phyloP scores from a whole-genome alignment of 2,113 vertebrate species.

The Callorhinus ursinus region DNA sequence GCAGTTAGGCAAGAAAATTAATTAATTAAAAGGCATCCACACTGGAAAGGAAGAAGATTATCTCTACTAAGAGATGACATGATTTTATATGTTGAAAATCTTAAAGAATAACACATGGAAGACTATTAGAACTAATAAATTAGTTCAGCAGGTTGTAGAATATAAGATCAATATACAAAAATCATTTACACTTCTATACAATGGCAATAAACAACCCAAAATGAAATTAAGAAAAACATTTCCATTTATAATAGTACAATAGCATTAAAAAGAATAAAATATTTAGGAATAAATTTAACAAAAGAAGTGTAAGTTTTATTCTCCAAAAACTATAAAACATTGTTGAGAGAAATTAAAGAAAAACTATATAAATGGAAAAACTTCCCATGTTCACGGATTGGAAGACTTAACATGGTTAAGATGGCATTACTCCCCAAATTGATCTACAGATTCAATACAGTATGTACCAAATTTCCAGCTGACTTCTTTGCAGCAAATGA shows the following conservation, averaged over 20 bases:
- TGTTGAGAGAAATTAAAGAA: background rate
- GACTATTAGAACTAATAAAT: background rate
- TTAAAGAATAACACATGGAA: background rate
- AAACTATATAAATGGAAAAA: background rate
- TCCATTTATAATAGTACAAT: background rate
- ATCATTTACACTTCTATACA: background rate
- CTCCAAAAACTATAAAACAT: background rate
- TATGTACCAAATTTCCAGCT: background rate
- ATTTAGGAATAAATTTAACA: background rate
- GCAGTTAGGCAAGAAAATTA: background rate
- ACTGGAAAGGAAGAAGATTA: background rate
- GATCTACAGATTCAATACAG: background rate
- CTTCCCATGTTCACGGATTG: background rate
- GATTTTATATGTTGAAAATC: background rate
- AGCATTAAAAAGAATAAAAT: background rate
- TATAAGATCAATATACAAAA: background rate
- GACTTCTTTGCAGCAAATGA: background rate
- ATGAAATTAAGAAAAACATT: background rate
- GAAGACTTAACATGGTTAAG: background rate
- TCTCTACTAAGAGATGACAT: background rate
- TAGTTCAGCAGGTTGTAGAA: background rate
- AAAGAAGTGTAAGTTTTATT: background rate
- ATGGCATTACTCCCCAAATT: background rate
- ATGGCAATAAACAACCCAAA: background rate
- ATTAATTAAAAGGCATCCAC: background rate